A percentile compares a stretch with the other conserved stretches of the same genome.
Evolutionary conservation across 2,888 invertebrate genomes (phyloP).

Genomic region (Chrysina gloriosa): DNA sequence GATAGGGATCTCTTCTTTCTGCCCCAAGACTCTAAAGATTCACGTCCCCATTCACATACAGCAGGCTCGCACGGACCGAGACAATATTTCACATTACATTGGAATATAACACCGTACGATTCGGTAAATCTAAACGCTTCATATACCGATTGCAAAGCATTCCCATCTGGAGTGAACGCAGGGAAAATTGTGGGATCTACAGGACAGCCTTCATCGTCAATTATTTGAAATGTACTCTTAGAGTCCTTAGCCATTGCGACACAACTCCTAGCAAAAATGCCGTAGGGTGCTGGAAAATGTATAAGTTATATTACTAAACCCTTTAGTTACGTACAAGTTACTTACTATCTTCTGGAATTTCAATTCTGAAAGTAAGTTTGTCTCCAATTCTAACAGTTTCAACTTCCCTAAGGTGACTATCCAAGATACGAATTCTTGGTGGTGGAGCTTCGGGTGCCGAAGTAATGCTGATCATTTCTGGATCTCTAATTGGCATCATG

Average conservation of each 20-base stretch:
- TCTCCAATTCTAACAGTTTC: slow-evolving; percentile 96
- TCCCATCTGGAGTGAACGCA: slow-evolving; percentile 89
- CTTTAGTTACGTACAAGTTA: slow-evolving; percentile 32
- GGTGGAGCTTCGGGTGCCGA: slow-evolving; percentile 95
- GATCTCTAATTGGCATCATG: slow-evolving; percentile 97
- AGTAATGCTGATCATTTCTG: slow-evolving; percentile 95
- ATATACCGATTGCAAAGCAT: slow-evolving; percentile 90
- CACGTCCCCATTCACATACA: slow-evolving; percentile 91
- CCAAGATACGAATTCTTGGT: slow-evolving; percentile 91
- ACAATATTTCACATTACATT: slow-evolving; percentile 96
- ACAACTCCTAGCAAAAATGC: slow-evolving; percentile 94
- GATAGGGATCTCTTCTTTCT: slow-evolving; percentile 83
- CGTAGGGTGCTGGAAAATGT: slow-evolving; percentile 85
- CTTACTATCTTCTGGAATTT: slow-evolving; percentile 96
- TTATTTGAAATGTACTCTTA: slow-evolving; percentile 95
- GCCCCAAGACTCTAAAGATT: slow-evolving; percentile 91
- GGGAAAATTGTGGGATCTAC: slow-evolving; percentile 95
- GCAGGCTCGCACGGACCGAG: slow-evolving; percentile 94
- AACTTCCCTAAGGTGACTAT: slow-evolving; percentile 86
- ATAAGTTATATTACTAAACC: not conserved
- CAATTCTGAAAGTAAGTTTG: slow-evolving; percentile 93
- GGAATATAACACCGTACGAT: slow-evolving; percentile 96
- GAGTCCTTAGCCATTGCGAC: slow-evolving; percentile 98
- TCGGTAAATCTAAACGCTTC: slow-evolving; percentile 97
- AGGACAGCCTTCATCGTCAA: slow-evolving; percentile 95